Percentiles rank a stretch among this genome's conserved stretches.
Evolutionary conservation across 2,888 invertebrate species (phyloP).

Genomic region (Ormia ochracea): DNA sequence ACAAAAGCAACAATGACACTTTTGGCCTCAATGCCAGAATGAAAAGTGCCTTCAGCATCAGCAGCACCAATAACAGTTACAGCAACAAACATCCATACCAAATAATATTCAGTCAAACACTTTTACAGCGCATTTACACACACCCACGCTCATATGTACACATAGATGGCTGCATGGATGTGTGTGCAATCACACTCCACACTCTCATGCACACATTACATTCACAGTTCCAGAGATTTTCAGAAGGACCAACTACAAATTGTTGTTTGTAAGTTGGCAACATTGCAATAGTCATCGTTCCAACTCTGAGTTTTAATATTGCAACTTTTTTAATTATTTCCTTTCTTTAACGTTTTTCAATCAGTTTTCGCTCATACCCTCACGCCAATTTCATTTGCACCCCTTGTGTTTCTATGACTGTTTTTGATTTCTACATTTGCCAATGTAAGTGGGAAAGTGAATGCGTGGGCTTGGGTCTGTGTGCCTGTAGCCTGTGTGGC

Average conservation of each 20-base stretch:
- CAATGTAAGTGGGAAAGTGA: background rate
- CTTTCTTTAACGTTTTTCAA: conserved; percentile 63
- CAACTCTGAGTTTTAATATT: conserved; percentile 71
- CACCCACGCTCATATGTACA: background rate
- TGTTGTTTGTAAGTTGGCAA: conserved; percentile 49
- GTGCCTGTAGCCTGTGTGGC: too few relatives aligned
- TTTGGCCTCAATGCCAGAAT: conserved; percentile 57
- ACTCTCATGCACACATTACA: background rate
- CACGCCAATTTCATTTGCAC: background rate
- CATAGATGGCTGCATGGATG: too few relatives aligned
- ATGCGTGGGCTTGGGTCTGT: background rate
- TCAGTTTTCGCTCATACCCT: conserved; percentile 16
- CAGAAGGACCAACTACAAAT: conserved; percentile 43
- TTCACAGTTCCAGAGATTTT: background rate
- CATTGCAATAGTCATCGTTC: conserved; percentile 51
- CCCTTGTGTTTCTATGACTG: background rate
- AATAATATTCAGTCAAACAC: conserved; percentile 24
- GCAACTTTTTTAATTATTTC: conserved; percentile 76
- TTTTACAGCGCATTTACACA: background rate
- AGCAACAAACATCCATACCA: conserved; percentile 42
- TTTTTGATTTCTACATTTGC: background rate
- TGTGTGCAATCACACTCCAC: too few relatives aligned
- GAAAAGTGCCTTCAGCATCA: conserved; percentile 55
- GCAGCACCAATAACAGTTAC: background rate
- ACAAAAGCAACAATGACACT: conserved; percentile 59